phyloP scores from a whole-genome alignment of 2,797 vertebrate genomes.

The Micropoecilia bifurca region DNA sequence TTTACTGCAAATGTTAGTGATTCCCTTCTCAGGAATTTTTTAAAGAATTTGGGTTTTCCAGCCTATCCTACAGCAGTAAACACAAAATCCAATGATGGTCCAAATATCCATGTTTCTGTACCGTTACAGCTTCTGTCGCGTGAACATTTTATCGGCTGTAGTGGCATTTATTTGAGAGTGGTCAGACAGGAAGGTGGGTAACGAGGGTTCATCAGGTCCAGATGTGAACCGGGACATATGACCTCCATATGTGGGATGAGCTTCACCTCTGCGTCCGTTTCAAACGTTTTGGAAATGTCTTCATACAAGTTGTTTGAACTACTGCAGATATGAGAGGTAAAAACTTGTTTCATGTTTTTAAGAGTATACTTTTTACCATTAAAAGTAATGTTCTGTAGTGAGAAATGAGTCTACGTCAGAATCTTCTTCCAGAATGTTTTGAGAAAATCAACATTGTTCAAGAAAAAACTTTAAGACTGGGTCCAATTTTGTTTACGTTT shows the following conservation, averaged over 20 bases:
- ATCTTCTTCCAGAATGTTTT: background rate
- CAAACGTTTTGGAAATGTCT: background rate
- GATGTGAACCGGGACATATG: too few relatives aligned
- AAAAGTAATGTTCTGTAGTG: background rate
- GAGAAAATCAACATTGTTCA: background rate
- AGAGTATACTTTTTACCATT: background rate
- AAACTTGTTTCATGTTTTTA: background rate
- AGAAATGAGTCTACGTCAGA: background rate
- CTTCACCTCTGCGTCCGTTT: too few relatives aligned
- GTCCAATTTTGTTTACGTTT: too few relatives aligned
- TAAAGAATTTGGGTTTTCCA: background rate
- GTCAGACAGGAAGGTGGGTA: too few relatives aligned
- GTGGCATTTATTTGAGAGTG: too few relatives aligned
- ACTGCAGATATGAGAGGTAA: background rate
- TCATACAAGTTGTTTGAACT: background rate
- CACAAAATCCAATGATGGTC: background rate
- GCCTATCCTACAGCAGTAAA: background rate
- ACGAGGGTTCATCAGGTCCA: too few relatives aligned
- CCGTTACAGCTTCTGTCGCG: background rate
- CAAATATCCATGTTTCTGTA: background rate
- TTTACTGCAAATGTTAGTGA: background rate
- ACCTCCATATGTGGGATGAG: too few relatives aligned
- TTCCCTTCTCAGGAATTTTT: background rate
- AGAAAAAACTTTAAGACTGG: too few relatives aligned
- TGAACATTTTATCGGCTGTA: background rate